phyloP scores from a whole-genome alignment of 2,113 vertebrate genomes.

The Enhydra lutris region DNA sequence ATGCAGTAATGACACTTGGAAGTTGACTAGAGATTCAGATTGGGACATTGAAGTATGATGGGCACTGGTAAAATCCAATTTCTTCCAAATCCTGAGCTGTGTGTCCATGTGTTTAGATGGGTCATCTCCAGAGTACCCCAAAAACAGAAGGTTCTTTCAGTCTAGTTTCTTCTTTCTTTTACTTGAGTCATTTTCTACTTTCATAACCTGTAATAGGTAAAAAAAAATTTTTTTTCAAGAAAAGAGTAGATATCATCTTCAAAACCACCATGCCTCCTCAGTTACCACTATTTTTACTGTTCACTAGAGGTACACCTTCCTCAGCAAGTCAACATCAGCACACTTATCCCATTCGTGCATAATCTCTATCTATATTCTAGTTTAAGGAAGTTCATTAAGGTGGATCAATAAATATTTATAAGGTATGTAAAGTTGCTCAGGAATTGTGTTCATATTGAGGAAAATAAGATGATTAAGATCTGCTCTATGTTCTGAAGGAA shows the following conservation, averaged over 20 bases:
- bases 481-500: background rate
- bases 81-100: background rate
- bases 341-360: no score
- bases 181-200: background rate
- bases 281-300: background rate
- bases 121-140: background rate
- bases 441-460: conserved; percentile 11
- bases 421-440: background rate
- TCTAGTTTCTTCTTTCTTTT: background rate
- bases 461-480: conserved; percentile 18
- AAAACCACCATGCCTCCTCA: background rate
- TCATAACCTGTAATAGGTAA: background rate
- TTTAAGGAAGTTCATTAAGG: background rate
- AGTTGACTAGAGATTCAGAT: background rate
- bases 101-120: background rate
- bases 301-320: background rate
- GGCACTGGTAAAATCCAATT: background rate
- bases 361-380: background rate
- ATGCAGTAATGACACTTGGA: background rate
- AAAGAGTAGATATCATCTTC: background rate
- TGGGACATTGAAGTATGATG: background rate
- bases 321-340: background rate
- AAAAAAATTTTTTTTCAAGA: background rate
- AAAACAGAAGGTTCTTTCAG: background rate
- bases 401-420: conserved; percentile 12